Base-by-base conservation (phyloP, 2,888 invertebrate species). In the Agrotis puta region DNA sequence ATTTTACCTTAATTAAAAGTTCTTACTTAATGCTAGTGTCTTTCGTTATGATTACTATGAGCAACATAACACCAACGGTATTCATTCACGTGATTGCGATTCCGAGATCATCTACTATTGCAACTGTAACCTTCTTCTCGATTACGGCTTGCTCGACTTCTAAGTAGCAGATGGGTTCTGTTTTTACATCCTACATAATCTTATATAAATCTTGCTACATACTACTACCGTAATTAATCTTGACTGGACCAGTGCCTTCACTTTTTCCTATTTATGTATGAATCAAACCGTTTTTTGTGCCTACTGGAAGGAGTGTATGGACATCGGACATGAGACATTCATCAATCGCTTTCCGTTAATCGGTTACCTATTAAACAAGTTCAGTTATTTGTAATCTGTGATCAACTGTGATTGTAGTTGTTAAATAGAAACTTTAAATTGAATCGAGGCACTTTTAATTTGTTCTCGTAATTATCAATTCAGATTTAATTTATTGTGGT, bases 181-280 rank as follows among this genome's bases (percentile, higher is more conserved):
- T 75, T 79, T 79, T 75, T 70, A 54, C 54, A 62, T 75, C 45
- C 45, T 27, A 53, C 22, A 14, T 33, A 51, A 16, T 22, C 62
- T 58, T 11, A 24, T 58, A 79, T 74, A 72, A 76, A 83, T 70
- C 70, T 68, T 53, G 57, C 78, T 70, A 59, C 70, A 65, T 70
- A 59, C 72, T 53, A 64, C 67, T 56, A 48, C 18, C 64, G 73
- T 64, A 76, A 73, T 82, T 82, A 75, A 73, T 82, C 76, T 77
- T 62, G 22, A 69, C 69, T 76, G 73, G 51, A 56, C 62, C 45
- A 54, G 47, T 61, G 64, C 47, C 82, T 76, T 73, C 76, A 76
- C 76, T 79, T 76, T 79, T 82, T 76, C 66, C 61, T 73, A 73
- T 73, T 70, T 79, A 73, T 73, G 65, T 71, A 64, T 67, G 73